phyloP scores from a whole-genome alignment of 2,888 invertebrate species.

The Phyllotreta striolata region DNA sequence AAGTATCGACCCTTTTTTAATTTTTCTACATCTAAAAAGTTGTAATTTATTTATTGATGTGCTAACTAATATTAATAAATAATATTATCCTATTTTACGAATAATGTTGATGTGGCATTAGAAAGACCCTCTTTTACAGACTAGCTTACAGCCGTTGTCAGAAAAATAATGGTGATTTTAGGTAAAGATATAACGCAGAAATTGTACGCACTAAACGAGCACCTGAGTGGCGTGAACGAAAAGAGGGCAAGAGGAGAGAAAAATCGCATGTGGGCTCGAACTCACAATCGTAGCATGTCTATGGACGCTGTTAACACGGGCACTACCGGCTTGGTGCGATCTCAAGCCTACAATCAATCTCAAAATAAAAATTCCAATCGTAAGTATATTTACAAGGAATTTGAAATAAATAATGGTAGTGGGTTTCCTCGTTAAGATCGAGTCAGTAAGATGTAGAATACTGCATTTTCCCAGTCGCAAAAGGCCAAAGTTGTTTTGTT shows the following conservation, averaged over 20 bases:
- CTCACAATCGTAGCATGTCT: conserved; percentile 75
- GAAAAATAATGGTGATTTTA: conserved; percentile 41
- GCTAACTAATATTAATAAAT: too few species aligned
- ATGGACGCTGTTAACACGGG: conserved; percentile 83
- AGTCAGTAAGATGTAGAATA: too few species aligned
- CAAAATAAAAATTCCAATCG: conserved; percentile 53
- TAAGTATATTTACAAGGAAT: conserved; percentile 28
- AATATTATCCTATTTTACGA: too few species aligned
- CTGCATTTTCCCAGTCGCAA: too few species aligned
- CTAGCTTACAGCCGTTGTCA: too few species aligned
- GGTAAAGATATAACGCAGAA: conserved; percentile 87
- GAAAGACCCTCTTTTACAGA: too few species aligned
- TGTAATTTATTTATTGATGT: neutral
- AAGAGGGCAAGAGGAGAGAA: conserved; percentile 54
- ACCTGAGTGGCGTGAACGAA: conserved; percentile 66
- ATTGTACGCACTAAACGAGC: conserved; percentile 82
- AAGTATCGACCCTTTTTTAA: neutral
- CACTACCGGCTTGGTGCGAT: conserved; percentile 76
- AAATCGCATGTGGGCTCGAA: conserved; percentile 59
- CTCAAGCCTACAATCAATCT: conserved; percentile 68
- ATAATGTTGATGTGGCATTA: too few species aligned
- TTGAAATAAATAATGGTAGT: conserved; percentile 4
- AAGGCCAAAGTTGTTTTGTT: too few species aligned
- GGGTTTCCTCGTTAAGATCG: too few species aligned
- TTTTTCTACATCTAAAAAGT: neutral